Conservation (phyloP, 2,797 vertebrate species). For the Micropoecilia bifurca region DNA sequence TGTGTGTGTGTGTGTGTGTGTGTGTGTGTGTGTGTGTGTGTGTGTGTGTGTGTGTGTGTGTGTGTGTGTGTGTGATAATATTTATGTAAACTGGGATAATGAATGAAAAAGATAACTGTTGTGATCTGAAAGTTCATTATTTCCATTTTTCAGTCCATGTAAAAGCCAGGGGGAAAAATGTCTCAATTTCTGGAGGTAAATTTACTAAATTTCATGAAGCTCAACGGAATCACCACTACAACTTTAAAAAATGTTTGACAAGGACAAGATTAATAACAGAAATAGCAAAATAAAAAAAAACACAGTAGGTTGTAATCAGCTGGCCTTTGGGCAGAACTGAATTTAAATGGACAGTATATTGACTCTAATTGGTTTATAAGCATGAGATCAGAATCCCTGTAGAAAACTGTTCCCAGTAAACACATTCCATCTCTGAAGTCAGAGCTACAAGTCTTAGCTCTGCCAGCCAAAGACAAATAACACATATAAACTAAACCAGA, state of each 20-base stretch:
- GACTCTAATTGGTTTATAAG: neutral
- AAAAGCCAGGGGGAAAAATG: neutral
- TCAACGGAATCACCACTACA: neutral
- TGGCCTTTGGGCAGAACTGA: neutral
- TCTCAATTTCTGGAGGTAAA: neutral
- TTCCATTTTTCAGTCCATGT: neutral
- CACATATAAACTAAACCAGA: conserved; percentile 3
- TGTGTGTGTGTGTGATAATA: too few species aligned
- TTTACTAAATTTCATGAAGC: neutral
- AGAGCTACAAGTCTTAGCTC: neutral
- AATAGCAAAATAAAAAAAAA: too few species aligned
- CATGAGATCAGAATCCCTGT: neutral
- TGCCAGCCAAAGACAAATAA: neutral
- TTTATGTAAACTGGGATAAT: too few species aligned
- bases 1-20: too few species aligned
- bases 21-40: too few species aligned
- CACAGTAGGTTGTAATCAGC: neutral
- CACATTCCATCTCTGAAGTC: neutral
- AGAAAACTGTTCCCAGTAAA: conserved; percentile 4
- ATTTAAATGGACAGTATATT: neutral
- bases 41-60: too few species aligned
- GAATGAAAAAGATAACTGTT: neutral
- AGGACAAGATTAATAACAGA: neutral
- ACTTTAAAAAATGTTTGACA: neutral
- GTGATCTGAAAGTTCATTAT: neutral